Conservation (phyloP, 1,140 invertebrate species). For the Homalodisca vitripennis region DNA sequence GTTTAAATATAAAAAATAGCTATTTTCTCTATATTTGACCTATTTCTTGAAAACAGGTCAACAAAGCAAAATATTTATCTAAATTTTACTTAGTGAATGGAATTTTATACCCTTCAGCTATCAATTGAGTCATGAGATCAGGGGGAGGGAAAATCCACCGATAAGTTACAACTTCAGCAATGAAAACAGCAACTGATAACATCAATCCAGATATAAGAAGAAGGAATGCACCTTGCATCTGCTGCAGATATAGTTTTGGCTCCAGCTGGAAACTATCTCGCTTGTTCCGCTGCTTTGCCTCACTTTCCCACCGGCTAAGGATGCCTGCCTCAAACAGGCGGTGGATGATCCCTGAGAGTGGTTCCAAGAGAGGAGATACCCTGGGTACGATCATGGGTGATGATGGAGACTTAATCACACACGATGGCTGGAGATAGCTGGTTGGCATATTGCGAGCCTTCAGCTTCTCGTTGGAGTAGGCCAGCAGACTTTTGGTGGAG, state of each 20-base stretch:
- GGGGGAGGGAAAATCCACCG: constrained; percentile 1
- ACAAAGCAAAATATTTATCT: too few relatives aligned
- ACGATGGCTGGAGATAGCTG: constrained; percentile 36
- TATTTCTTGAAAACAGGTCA: too few relatives aligned
- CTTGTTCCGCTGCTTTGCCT: neutral
- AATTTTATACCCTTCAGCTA: constrained; percentile 18
- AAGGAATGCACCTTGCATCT: constrained; percentile 29
- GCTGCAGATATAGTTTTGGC: constrained; percentile 24
- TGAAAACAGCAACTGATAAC: constrained; percentile 21
- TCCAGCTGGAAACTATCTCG: neutral
- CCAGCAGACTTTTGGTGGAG: constrained; percentile 37
- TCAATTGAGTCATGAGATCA: constrained; percentile 16
- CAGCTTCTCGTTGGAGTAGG: constrained; percentile 33
- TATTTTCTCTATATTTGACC: too few relatives aligned
- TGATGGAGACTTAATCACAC: constrained; percentile 37
- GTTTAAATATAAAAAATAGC: too few relatives aligned
- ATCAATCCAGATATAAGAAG: constrained; percentile 20
- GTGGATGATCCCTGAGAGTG: constrained; percentile 33
- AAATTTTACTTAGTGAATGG: constrained; percentile 11
- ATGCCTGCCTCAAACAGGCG: constrained; percentile 38
- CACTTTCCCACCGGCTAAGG: constrained; percentile 33
- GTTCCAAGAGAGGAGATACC: constrained; percentile 38
- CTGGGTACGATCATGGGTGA: constrained; percentile 38
- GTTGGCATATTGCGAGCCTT: constrained; percentile 26
- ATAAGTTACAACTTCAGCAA: constrained; percentile 22